Evolutionary conservation across 2,113 vertebrate species (phyloP).

Genomic region (Phalacrocorax pelagicus): DNA sequence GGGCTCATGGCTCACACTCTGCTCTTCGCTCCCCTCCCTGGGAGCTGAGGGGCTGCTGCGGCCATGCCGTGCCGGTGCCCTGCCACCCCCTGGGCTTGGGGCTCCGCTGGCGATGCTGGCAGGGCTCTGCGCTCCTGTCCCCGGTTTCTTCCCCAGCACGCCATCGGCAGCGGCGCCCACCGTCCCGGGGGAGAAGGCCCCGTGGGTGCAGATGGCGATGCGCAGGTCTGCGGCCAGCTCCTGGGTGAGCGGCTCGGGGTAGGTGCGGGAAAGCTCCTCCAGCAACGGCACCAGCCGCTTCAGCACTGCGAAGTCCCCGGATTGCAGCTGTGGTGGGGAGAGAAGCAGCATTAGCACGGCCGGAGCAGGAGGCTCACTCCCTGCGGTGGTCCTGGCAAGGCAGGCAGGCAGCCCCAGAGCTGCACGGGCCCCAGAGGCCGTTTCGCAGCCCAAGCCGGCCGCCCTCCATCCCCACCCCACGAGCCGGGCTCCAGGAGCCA

Average conservation of each 20-base stretch:
- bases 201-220: constrained; percentile 86
- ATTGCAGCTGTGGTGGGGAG: constrained; percentile 71
- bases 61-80: accelerated
- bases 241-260: constrained; percentile 83
- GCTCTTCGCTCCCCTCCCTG: background rate
- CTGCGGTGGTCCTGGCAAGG: background rate
- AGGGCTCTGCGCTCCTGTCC: background rate
- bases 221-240: constrained; percentile 86
- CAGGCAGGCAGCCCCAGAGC: background rate
- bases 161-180: constrained; percentile 26
- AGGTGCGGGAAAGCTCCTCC: constrained; percentile 77
- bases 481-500: accelerated
- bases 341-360: background rate
- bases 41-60: background rate
- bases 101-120: accelerated
- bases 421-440: background rate
- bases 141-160: background rate
- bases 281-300: constrained; percentile 78
- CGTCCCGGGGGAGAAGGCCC: constrained; percentile 72
- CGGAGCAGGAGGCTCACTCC: accelerated
- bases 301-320: constrained; percentile 79
- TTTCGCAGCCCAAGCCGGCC: accelerated
- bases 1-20: accelerated
- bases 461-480: accelerated
- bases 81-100: background rate